Conservation (phyloP, 2,797 vertebrate species). For the Cossypha polioptera region DNA sequence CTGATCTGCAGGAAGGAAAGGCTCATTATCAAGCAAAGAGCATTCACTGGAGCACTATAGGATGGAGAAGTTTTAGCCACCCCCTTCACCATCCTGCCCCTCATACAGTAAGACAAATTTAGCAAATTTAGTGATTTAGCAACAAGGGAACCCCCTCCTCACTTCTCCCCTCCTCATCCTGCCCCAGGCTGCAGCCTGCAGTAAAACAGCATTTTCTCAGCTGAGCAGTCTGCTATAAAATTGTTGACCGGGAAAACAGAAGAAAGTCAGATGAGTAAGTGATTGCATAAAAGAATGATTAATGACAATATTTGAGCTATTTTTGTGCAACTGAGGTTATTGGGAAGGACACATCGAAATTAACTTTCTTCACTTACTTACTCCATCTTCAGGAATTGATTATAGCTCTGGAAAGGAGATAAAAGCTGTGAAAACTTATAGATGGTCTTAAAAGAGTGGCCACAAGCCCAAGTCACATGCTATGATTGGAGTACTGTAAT, state of each 20-base stretch:
- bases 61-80: neutral
- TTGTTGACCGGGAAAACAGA: neutral
- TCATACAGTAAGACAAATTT: neutral
- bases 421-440: neutral
- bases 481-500: neutral
- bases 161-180: neutral
- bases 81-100: neutral
- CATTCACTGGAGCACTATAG: neutral
- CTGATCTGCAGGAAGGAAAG: neutral
- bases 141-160: neutral
- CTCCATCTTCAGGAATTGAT: conserved; percentile 2
- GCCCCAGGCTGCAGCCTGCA: neutral
- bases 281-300: neutral
- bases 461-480: neutral
- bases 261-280: neutral
- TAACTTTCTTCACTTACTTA: conserved; percentile 20
- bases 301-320: conserved; percentile 29
- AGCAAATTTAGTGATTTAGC: neutral
- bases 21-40: neutral
- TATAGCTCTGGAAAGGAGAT: neutral
- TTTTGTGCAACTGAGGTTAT: conserved; percentile 44
- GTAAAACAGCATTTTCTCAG: neutral
- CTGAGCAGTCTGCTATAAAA: neutral
- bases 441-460: neutral
- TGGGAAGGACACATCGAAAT: conserved; percentile 41